Conservation (phyloP, 2,113 vertebrate genomes). For the Phalacrocorax brasilianus region DNA sequence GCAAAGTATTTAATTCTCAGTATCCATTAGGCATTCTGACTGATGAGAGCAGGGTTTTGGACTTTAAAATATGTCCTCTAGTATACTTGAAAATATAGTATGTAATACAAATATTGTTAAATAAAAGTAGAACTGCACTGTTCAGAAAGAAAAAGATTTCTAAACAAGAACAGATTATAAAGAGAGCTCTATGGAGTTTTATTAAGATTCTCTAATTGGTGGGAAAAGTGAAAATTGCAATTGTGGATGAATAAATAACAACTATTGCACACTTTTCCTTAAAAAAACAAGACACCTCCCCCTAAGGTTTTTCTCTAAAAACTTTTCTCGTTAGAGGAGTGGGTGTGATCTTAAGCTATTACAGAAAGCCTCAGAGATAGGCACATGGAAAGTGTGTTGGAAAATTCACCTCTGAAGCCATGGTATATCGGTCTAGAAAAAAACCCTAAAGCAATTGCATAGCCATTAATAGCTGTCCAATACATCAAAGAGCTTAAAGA, state of each 20-base stretch:
- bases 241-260: constrained; percentile 7
- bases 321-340: neutral
- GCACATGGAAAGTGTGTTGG: neutral
- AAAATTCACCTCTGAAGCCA: neutral
- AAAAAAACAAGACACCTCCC: neutral
- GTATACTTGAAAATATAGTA: constrained; percentile 13
- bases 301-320: neutral
- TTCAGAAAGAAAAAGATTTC: constrained; percentile 18
- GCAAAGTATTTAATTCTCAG: neutral
- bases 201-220: constrained; percentile 20
- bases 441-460: neutral
- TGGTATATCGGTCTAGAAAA: neutral
- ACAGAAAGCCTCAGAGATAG: neutral
- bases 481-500: neutral
- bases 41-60: neutral
- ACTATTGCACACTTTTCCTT: neutral
- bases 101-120: constrained; percentile 43
- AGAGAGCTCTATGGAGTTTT: constrained; percentile 13
- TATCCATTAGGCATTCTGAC: neutral
- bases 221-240: constrained; percentile 7
- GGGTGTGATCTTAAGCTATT: neutral
- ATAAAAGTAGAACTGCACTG: constrained; percentile 30
- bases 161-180: constrained; percentile 24
- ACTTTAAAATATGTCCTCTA: constrained; percentile 9
- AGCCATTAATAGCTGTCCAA: neutral